phyloP scores from a whole-genome alignment of 2,888 invertebrate genomes.

The Masnerella sp. region DNA sequence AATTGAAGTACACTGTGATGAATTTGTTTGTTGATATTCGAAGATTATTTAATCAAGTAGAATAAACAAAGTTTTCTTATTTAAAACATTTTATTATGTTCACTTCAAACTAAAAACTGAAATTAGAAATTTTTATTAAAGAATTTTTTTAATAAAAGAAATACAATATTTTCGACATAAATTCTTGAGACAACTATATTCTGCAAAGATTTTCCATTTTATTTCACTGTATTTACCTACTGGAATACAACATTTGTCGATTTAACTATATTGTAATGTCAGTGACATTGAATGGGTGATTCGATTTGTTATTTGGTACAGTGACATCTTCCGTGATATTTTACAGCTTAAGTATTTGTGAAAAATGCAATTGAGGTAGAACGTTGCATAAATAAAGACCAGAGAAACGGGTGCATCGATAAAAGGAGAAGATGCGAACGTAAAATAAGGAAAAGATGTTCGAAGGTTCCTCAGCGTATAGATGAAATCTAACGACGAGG shows the following conservation, averaged over 20 bases:
- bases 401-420: conserved; percentile 33
- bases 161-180: too few species aligned
- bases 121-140: too few species aligned
- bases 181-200: too few species aligned
- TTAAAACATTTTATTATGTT: too few species aligned
- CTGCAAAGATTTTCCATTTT: too few species aligned
- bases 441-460: conserved; percentile 20
- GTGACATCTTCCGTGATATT: conserved; percentile 27
- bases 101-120: too few species aligned
- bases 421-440: conserved; percentile 6
- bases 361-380: conserved; percentile 35
- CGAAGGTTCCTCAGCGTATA: conserved; percentile 36
- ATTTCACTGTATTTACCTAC: too few species aligned
- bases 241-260: too few species aligned
- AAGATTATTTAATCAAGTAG: background rate
- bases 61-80: too few species aligned
- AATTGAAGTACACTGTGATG: conserved; percentile 7
- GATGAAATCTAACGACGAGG: conserved; percentile 36
- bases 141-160: too few species aligned
- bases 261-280: too few species aligned
- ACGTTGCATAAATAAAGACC: conserved; percentile 39
- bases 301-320: conserved; percentile 21
- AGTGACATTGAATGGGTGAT: too few species aligned
- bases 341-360: conserved; percentile 10
- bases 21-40: background rate